phyloP scores from a whole-genome alignment of 2,888 invertebrate genomes.

The Pyrrhia umbra region DNA sequence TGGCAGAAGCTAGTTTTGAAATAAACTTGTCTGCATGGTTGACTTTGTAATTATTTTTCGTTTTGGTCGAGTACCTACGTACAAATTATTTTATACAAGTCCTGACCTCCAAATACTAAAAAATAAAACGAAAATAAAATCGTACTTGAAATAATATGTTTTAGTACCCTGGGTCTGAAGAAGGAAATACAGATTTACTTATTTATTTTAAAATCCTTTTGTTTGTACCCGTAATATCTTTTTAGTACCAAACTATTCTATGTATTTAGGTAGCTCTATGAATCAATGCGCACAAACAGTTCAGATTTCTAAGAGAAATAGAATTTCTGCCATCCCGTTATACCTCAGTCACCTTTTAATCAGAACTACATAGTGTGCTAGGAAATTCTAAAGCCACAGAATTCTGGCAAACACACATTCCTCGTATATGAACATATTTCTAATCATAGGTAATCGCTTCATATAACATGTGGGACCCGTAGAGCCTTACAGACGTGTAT shows the following conservation, averaged over 20 bases:
- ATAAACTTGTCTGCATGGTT: conserved; percentile 51
- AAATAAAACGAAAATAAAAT: background rate
- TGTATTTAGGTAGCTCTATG: background rate
- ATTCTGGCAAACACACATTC: background rate
- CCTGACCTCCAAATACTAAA: background rate
- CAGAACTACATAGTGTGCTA: background rate
- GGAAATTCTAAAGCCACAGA: background rate
- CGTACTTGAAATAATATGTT: background rate
- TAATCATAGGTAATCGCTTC: background rate
- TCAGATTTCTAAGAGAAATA: background rate
- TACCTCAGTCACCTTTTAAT: background rate
- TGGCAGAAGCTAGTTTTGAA: conserved; percentile 21
- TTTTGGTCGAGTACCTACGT: conserved; percentile 32
- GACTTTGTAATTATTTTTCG: conserved; percentile 35
- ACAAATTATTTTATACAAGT: conserved; percentile 27
- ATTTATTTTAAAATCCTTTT: no score
- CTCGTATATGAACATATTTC: background rate
- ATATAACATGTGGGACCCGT: background rate
- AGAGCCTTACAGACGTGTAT: background rate
- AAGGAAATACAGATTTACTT: no score
- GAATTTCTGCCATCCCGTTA: background rate
- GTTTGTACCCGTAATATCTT: no score
- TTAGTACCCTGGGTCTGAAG: no score
- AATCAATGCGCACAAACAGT: background rate
- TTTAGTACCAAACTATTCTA: no score